Percentiles rank a stretch among this genome's conserved stretches.
Evolutionary conservation across 2,888 invertebrate genomes (phyloP).

Genomic region (Torymus aiolomorphi): DNA sequence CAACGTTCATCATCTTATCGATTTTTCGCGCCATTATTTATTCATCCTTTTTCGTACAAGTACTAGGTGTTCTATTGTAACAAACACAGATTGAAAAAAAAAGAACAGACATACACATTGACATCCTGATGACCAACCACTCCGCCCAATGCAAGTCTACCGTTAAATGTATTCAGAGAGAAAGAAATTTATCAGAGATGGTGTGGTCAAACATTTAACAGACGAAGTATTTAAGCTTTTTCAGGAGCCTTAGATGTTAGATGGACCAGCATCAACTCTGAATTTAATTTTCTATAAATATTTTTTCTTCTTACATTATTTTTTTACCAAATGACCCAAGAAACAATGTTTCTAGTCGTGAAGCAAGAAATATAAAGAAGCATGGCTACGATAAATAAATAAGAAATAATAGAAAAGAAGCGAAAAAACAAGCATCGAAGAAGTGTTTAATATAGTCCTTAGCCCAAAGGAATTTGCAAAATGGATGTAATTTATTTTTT

Average conservation of each 20-base stretch:
- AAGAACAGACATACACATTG: not conserved
- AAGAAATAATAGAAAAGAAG: constrained; percentile 53
- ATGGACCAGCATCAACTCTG: constrained; percentile 54
- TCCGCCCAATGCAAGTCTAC: constrained; percentile 68
- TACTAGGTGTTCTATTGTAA: constrained; percentile 10
- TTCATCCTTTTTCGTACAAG: constrained; percentile 7
- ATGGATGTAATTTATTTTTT: constrained; percentile 72
- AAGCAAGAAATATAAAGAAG: constrained; percentile 57
- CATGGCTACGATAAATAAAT: constrained; percentile 58
- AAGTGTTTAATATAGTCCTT: constrained; percentile 56
- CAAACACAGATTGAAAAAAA: not conserved
- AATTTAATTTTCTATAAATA: constrained; percentile 70
- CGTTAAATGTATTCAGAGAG: constrained; percentile 44
- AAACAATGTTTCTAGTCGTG: constrained; percentile 73
- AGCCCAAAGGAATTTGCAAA: constrained; percentile 64
- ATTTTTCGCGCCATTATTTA: constrained; percentile 16
- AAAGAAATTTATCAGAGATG: constrained; percentile 38
- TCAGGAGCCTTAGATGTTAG: not conserved
- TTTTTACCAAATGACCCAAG: constrained; percentile 73
- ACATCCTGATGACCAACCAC: constrained; percentile 67
- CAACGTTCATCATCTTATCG: not conserved
- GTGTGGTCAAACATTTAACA: constrained; percentile 7
- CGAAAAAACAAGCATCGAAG: constrained; percentile 61
- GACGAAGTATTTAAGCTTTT: constrained; percentile 12
- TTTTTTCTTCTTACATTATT: constrained; percentile 71